A percentile compares a stretch with the other conserved stretches of the same genome.
Evolutionary conservation across 2,888 invertebrate genomes (phyloP).

Genomic region (Ophonus ardosiacus): DNA sequence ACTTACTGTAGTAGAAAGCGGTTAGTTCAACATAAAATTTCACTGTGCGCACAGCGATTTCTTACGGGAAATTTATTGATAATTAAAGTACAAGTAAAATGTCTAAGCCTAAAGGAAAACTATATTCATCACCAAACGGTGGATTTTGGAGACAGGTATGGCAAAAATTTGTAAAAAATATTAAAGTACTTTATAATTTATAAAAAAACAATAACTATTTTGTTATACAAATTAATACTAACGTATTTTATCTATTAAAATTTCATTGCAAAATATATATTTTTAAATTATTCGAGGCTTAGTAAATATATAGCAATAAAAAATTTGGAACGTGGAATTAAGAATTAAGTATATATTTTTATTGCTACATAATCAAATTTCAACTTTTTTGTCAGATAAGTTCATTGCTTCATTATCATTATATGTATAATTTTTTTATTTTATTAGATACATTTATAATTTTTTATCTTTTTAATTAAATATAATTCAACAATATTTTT

Average conservation of each 20-base stretch:
- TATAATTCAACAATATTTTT: too few relatives aligned
- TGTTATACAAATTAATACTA: background rate
- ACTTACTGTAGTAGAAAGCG: constrained; percentile 48
- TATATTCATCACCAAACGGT: constrained; percentile 44
- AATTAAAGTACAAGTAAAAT: background rate
- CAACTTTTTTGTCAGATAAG: too few relatives aligned
- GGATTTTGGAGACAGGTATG: constrained; percentile 57
- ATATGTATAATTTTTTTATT: too few relatives aligned
- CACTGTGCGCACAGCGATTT: constrained; percentile 12
- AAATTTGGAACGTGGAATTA: too few relatives aligned
- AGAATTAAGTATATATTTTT: too few relatives aligned
- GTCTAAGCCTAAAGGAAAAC: constrained; percentile 11
- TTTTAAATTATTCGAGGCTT: background rate
- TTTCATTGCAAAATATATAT: background rate
- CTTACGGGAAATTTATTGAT: background rate
- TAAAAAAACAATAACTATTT: background rate
- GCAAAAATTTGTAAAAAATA: background rate
- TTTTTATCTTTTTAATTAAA: too few relatives aligned
- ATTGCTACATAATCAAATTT: too few relatives aligned
- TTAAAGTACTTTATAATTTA: background rate
- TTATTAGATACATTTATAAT: too few relatives aligned
- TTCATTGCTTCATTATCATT: too few relatives aligned
- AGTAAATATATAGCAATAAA: too few relatives aligned
- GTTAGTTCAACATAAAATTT: constrained; percentile 51
- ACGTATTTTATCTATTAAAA: background rate